A percentile compares a stretch with the other conserved stretches of the same genome.
These are phyloP conservation scores for Tragopan temminckii DNA, from an alignment of 2,797 vertebrate species.

Conservation along the genomic window DNA sequence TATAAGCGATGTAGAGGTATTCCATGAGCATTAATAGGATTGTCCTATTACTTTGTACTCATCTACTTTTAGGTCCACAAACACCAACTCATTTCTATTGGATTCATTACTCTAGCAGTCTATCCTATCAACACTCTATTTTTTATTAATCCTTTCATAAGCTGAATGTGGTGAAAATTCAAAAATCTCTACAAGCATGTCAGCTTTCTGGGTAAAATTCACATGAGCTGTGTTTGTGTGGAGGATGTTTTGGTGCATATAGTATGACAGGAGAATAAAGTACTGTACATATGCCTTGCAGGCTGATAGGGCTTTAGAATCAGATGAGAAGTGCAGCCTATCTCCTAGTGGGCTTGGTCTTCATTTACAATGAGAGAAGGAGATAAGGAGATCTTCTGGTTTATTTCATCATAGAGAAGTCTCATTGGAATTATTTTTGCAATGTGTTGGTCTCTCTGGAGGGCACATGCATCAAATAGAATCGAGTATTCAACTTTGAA, in stretches of 20 bases:
- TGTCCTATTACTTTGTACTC: neutral
- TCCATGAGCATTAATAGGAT: neutral
- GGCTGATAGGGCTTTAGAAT: neutral
- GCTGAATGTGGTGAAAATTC: neutral
- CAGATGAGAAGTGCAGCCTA: neutral
- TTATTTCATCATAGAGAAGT: neutral
- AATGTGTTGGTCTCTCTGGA: neutral
- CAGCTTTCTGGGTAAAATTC: neutral
- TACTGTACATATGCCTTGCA: fast-evolving
- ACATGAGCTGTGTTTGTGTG: neutral
- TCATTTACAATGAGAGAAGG: neutral
- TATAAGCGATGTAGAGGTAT: neutral
- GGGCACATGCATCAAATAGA: fast-evolving
- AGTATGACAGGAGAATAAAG: neutral
- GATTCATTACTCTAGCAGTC: neutral
- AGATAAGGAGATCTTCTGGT: neutral
- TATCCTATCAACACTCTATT: fast-evolving
- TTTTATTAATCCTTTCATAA: neutral
- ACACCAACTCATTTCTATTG: neutral
- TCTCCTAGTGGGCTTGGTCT: neutral
- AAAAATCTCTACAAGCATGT: neutral
- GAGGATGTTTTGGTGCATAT: neutral
- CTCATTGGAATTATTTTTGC: neutral
- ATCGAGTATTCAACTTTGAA: neutral
- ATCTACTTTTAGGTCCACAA: neutral